Base-by-base conservation (phyloP, 2,113 vertebrate genomes). In the Serinus canaria region DNA sequence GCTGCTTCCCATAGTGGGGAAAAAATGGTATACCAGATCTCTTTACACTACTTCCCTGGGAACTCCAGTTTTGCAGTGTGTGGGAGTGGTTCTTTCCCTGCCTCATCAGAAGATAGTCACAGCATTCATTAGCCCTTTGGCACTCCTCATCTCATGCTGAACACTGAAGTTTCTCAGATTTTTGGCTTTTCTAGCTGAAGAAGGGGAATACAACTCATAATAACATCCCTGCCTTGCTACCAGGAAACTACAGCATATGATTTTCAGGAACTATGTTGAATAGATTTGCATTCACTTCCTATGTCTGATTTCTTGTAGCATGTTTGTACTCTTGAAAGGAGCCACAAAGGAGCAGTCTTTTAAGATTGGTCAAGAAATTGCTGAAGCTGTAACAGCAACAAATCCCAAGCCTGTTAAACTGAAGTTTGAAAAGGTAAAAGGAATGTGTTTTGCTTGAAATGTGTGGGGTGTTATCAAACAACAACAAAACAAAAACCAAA, bases 341-440 rank as follows among this genome's bases (percentile, higher is more conserved):
- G 99, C 99, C 88, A 99, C 99, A 16, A 99, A 99, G 95, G 99
- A 99, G 89, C 99, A 99, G 95, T 99, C 99, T 86, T 99, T 99
- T 92, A 99, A 98, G 97, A 99, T 99, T 82, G 99, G 99, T 56
- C 97, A 99, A 76, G 99, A 99, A 97, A 99, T 99, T 83, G 99
- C 99, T 20, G 99, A 99, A 97, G 99, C 99, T 21, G 99, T 99
- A 96, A 99, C 99, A 23, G 98, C 99, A 74, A 99, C 98, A 95
- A 99, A 99, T 96, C 99, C 99, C 53, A 99, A 99, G 81, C 99
- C 99, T 15, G 98, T 99, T 90, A 99, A 99, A 92, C 94, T 99
- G 79, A 99, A 99, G 96, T 99, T 99, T 98, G 99, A 99, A 97
- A 99, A 99, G 99, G 99, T 99, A 98, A 97, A 96, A 93, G 67